phyloP scores from a whole-genome alignment of 1,140 invertebrate species.

The Calliopsis andreniformis region DNA sequence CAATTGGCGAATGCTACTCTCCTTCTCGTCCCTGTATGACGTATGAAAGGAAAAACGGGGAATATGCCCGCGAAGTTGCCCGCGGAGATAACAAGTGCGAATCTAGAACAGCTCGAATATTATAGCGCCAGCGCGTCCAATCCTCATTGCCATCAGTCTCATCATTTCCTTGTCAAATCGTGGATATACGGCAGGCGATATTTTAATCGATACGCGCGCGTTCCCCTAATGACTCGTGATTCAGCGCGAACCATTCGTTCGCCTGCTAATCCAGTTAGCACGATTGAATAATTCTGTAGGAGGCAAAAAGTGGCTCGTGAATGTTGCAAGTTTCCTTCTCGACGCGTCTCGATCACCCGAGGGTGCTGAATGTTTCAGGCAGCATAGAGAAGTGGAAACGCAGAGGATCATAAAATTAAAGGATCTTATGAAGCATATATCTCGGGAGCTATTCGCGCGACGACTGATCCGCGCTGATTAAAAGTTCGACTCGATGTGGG shows the following conservation, averaged over 20 bases:
- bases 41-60: background rate
- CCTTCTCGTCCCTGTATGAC: slow-evolving; percentile 1
- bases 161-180: slow-evolving; percentile 27
- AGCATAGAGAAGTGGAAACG: background rate
- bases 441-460: too few species aligned
- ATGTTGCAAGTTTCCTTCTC: slow-evolving; percentile 27
- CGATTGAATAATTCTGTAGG: slow-evolving; percentile 29
- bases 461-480: too few species aligned
- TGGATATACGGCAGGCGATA: slow-evolving; percentile 37
- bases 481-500: too few species aligned
- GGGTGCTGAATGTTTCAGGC: background rate
- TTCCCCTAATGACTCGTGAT: slow-evolving; percentile 43
- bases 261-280: slow-evolving; percentile 31
- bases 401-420: background rate
- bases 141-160: slow-evolving; percentile 10
- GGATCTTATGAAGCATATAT: too few species aligned
- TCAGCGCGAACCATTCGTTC: slow-evolving; percentile 14
- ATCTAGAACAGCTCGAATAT: slow-evolving; percentile 6
- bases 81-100: background rate
- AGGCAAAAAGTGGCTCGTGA: slow-evolving; percentile 6
- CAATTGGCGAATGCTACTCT: slow-evolving; percentile 14
- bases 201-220: slow-evolving; percentile 48
- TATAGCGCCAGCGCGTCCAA: background rate
- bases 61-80: slow-evolving; percentile 3
- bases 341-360: slow-evolving; percentile 9